These are phyloP conservation scores for Loripinus fragilis DNA, from an alignment of 2,888 invertebrate species.

Conservation along the genomic window DNA sequence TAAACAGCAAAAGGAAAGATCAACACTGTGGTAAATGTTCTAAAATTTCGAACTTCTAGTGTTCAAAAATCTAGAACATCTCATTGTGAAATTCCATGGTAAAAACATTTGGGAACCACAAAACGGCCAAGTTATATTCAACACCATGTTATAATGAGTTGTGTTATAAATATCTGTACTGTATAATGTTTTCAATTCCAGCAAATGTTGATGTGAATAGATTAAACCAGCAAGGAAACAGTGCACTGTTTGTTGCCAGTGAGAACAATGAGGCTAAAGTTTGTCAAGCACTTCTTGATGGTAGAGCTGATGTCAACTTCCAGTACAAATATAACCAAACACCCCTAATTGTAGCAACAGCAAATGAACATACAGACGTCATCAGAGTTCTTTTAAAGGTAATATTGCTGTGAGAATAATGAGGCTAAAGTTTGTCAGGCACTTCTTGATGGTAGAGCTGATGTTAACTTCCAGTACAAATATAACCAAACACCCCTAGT, in stretches of 20 bases:
- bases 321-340: slow-evolving; percentile 62
- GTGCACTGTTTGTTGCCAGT: slow-evolving; percentile 68
- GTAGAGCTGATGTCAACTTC: slow-evolving; percentile 66
- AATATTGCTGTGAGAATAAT: slow-evolving; percentile 61
- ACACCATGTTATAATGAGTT: too few relatives aligned
- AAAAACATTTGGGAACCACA: too few relatives aligned
- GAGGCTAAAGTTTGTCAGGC: slow-evolving; percentile 51
- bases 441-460: slow-evolving; percentile 66
- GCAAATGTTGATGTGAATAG: slow-evolving; percentile 63
- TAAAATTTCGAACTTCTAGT: too few relatives aligned
- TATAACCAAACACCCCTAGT: slow-evolving; percentile 70
- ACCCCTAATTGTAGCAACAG: slow-evolving; percentile 72
- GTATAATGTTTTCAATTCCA: neutral
- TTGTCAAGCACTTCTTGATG: slow-evolving; percentile 53
- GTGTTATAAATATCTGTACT: too few relatives aligned
- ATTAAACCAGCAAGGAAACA: slow-evolving; percentile 60
- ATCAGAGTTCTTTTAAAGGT: slow-evolving; percentile 72
- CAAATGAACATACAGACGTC: slow-evolving; percentile 69
- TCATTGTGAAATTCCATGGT: too few relatives aligned
- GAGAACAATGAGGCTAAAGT: slow-evolving; percentile 63
- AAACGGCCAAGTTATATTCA: too few relatives aligned
- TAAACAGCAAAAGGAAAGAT: too few relatives aligned
- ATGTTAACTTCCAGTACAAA: slow-evolving; percentile 62
- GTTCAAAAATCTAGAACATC: too few relatives aligned
- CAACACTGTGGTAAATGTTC: too few relatives aligned